phyloP scores from a whole-genome alignment of 2,797 vertebrate genomes.

The Tokudaia muenninki region DNA sequence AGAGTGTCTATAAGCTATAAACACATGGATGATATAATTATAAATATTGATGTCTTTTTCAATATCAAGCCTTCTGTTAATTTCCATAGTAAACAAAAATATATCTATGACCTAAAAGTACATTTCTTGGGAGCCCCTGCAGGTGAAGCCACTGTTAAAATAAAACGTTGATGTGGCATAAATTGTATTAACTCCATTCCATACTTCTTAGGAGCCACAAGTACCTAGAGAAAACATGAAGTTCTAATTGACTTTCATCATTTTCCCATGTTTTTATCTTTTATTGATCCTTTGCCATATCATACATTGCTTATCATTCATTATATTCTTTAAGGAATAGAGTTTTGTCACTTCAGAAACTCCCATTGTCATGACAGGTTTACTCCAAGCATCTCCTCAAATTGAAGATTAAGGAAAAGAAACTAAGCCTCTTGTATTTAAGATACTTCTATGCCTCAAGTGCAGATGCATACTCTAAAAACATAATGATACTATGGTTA shows the following conservation, averaged over 20 bases:
- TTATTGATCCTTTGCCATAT: background rate
- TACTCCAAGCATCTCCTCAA: slow-evolving; percentile 1
- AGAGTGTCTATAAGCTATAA: background rate
- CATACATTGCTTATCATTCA: background rate
- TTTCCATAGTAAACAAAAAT: background rate
- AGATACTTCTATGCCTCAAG: slow-evolving; percentile 2
- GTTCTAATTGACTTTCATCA: background rate
- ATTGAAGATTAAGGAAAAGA: background rate
- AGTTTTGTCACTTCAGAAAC: slow-evolving; percentile 12
- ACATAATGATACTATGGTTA: background rate
- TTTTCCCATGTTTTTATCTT: slow-evolving; percentile 15
- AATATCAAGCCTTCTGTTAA: background rate
- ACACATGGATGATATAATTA: background rate
- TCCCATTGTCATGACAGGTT: background rate
- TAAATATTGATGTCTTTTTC: background rate
- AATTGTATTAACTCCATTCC: slow-evolving; percentile 29
- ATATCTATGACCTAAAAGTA: background rate
- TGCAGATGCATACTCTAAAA: background rate
- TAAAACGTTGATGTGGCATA: background rate
- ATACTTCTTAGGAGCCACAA: background rate
- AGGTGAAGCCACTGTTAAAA: background rate
- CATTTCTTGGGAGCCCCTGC: background rate
- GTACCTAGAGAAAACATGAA: slow-evolving; percentile 26
- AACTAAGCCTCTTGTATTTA: background rate
- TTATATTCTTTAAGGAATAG: background rate